Evolutionary conservation across 2,888 invertebrate genomes (phyloP), one percentile per base, ranked within the genome.

Genomic region (Tachina grossa): DNA sequence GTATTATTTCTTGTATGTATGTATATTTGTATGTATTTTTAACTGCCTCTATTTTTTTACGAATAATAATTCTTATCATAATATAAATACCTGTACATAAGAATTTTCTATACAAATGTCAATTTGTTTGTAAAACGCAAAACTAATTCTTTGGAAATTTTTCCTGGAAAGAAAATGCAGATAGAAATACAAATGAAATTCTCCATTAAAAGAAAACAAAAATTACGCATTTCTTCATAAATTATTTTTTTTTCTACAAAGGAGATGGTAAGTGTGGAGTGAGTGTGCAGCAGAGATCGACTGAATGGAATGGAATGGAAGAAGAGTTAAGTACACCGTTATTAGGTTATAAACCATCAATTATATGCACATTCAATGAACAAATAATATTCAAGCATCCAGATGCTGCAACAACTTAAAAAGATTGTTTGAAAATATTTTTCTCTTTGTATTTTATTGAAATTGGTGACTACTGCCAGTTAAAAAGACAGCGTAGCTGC

Each of bases 271-370:
- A 51, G 51, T 45, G 16, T 11, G 55, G 19, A n/a, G 5, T 9
- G 47, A 10, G 14, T 51, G 13, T 51, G 61, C 11, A 71, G 53
- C 49, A 13, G 41, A 13, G 41, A 45, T 16, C 45, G 41, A 22
- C 14, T 16, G 22, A n/a, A 49, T 39, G 14, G 41, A n/a, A 49
- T 39, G 14, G 41, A 55, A 53, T n/a, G 76, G 55, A 63, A 75
- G 51, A 81, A 75, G 51, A 79, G 79, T 79, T 74, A 77, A 82
- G 86, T 87, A 87, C 89, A 91, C 91, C 91, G 90, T 90, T 90
- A 89, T 87, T 87, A 87, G 88, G 88, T 89, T 89, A 91, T 90
- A 90, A 88, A 89, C 89, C 90, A 90, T 90, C 90, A 90, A 90
- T 91, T 90, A 90, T 91, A 89, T 90, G 89, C 89, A 79, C 88